Base-by-base conservation (phyloP, 2,797 vertebrate species). In the Pangasius macronema region DNA sequence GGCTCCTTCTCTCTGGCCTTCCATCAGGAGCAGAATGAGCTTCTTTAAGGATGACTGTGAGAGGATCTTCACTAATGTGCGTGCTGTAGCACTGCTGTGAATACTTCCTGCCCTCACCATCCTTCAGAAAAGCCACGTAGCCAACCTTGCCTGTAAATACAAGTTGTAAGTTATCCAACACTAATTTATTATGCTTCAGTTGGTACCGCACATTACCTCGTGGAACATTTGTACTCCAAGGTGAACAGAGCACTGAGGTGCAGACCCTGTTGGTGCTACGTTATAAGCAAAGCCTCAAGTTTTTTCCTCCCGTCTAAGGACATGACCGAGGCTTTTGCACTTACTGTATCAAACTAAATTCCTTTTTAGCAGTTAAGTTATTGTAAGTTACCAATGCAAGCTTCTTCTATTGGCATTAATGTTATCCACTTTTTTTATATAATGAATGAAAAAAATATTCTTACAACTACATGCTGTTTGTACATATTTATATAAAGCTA, bases 111-210 rank as follows among this genome's bases (percentile, higher is more conserved):
- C 93, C 94, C 93, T 92, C 86, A 83, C 77, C 39, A 87, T 85
- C 82, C 82, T 83, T 75, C 79, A 73, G 65, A 87, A 82, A 86
- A 91, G 87, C 87, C 89, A 88, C 89, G 87, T 90, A 90, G 90
- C 92, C 90, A 94, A 93, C 93, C 87, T 90, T 87, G 86, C 94
- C 92, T 97, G 96, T 96, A 96, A 93, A 97, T 96, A 95, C 92
- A 88, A 77, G 79, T 83, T 96, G 95, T 96, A 96, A 94, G 96
- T 95, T 93, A 95, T 93, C 96, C 94, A 94, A 95, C 95, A 97
- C 95, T 98, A 98, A 99, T 96, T 98, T 98, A 98, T 98, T 98
- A 92, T 92, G 94, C 94, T 91, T 89, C 93, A 92, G 93, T 92
- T 94, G 89, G 93, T 93, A 88, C 92, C 89, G 89, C 90, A 92